Evolutionary conservation across 1,140 invertebrate species (phyloP).

Genomic region (Thalassaphorura encarpata): DNA sequence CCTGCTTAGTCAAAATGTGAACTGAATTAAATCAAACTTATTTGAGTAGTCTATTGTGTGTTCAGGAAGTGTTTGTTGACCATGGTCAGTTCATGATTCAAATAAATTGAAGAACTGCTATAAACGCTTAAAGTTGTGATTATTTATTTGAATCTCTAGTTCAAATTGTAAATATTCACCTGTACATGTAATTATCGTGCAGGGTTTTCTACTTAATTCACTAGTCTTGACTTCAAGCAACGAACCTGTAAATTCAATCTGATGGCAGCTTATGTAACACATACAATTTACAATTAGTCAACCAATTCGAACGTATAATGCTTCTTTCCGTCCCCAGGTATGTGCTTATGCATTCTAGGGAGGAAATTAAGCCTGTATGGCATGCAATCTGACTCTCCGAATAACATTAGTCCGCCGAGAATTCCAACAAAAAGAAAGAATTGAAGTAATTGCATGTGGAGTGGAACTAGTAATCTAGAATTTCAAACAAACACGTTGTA

Average conservation of each 20-base stretch:
- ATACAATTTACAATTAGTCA: not conserved
- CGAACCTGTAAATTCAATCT: not conserved
- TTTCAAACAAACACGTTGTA: no score
- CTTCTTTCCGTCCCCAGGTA: slow-evolving; percentile 16
- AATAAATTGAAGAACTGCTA: no score
- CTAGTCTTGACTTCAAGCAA: not conserved
- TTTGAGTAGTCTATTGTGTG: not conserved
- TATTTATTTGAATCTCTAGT: no score
- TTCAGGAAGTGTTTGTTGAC: not conserved
- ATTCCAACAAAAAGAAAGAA: no score
- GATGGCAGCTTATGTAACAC: not conserved
- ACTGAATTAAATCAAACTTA: not conserved
- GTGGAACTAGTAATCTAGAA: no score
- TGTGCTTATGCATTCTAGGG: slow-evolving; percentile 12
- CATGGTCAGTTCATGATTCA: not conserved
- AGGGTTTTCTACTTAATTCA: not conserved
- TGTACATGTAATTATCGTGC: no score
- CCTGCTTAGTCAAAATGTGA: not conserved
- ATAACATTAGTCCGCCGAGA: no score
- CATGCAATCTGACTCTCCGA: no score
- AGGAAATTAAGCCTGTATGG: not conserved
- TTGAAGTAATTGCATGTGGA: no score
- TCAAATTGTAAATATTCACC: no score
- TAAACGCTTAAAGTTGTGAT: no score
- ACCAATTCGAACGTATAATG: slow-evolving; percentile 27